Evolutionary conservation across 2,113 vertebrate species (phyloP), one percentile per base, ranked within the genome.

Genomic region (Crypturellus undulatus): DNA sequence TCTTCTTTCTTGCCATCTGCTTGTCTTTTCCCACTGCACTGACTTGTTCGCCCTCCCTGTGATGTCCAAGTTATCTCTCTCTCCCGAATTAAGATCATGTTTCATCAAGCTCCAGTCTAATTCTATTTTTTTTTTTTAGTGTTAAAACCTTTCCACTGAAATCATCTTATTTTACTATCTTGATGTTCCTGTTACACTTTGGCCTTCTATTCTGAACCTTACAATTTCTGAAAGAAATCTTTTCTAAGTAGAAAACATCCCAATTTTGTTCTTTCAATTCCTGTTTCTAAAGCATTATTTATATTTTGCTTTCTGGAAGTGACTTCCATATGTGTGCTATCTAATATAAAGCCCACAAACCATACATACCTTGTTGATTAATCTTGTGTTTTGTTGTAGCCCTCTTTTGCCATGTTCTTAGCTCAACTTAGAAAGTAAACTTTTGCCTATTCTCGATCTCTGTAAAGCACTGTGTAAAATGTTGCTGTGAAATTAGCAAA

Each of bases 1-100:
- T 95, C 87, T 64, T 95, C 67, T 79, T 90, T 90, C 34, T 87
- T 3, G 3, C 93, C 95, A 93, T 93, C 90, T 95, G 83, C 81
- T 94, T 70, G 40, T 86, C 54, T 86, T 92, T 79, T 87, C 82
- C 87, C 90, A 92, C n/a, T 88, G 82, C 82, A 96, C 87, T 96
- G 73, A 92, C 73, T 95, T 88, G 52, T 90, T 83, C 93, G 84
- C 65, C 65, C 32, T 8, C 60, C 47, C 70, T 75, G 70, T 93
- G 85, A 94, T 92, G 59, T 92, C 94, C 92, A 93, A 86, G 79
- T 96, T 95, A 95, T 65, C 58, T 72, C 60, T 10, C 47, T 92
- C 78, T 95, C 59, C 32, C 28, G 25, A 84, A 62, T 40, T 89
- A 81, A 72, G 58, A 92, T 54, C 67, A 65, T 24, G 81, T 72